phyloP scores from a whole-genome alignment of 2,113 vertebrate genomes.

The Leptodactylus fuscus region DNA sequence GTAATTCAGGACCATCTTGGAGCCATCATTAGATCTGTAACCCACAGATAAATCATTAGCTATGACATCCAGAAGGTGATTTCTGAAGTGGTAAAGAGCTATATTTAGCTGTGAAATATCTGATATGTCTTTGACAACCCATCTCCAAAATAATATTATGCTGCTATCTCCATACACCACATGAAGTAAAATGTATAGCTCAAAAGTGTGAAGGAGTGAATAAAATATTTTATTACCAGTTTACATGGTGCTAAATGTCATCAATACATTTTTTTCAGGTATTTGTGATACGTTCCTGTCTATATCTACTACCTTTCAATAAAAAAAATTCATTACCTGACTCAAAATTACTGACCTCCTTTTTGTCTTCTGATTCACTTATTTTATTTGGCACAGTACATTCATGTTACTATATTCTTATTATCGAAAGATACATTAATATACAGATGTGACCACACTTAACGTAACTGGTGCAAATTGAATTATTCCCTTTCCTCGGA shows the following conservation, averaged over 20 bases:
- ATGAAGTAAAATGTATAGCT: not conserved
- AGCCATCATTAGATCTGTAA: not conserved
- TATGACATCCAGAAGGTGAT: not conserved
- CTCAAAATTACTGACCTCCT: too few relatives aligned
- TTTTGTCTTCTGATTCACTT: too few relatives aligned
- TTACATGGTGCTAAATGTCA: not conserved
- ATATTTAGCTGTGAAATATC: slow-evolving; percentile 11
- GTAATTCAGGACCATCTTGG: not conserved
- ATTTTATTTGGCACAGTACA: too few relatives aligned
- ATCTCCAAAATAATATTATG: not conserved
- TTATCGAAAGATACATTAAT: too few relatives aligned
- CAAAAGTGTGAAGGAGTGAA: not conserved
- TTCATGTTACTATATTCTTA: too few relatives aligned
- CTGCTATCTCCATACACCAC: not conserved
- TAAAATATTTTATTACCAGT: not conserved
- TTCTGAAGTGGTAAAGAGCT: slow-evolving; percentile 16
- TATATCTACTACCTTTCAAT: too few relatives aligned
- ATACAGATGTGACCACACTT: too few relatives aligned
- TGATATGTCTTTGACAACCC: not conserved
- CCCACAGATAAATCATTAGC: not conserved
- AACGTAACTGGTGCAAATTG: too few relatives aligned
- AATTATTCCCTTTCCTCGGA: too few relatives aligned
- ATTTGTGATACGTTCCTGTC: too few relatives aligned
- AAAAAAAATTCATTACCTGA: too few relatives aligned
- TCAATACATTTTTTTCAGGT: not conserved